phyloP scores from a whole-genome alignment of 2,113 vertebrate species.

The Andinoacara biseriatus region DNA sequence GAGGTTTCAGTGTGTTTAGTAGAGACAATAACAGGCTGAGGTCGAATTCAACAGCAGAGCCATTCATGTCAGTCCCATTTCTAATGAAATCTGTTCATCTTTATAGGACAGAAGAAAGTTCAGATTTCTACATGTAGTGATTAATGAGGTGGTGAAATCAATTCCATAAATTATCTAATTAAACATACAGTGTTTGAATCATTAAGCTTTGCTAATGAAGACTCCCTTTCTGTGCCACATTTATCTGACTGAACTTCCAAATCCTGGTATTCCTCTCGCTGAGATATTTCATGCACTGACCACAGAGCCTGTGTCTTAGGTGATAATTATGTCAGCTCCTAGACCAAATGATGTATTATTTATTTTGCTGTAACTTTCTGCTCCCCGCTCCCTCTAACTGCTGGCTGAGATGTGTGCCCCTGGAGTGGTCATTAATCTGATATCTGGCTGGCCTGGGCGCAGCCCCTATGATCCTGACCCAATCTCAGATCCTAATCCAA shows the following conservation, averaged over 20 bases:
- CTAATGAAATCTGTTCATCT: not conserved
- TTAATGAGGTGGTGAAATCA: not conserved
- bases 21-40: not conserved
- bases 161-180: not conserved
- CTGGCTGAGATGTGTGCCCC: constrained; percentile 79
- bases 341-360: constrained; percentile 84
- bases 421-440: constrained; percentile 85
- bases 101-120: not conserved
- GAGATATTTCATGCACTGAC: constrained; percentile 53
- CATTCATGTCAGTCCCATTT: no score
- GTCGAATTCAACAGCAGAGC: not conserved
- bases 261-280: constrained; percentile 40
- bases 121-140: not conserved
- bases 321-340: constrained; percentile 82
- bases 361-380: constrained; percentile 73
- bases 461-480: constrained; percentile 81
- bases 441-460: constrained; percentile 78
- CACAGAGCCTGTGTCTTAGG: constrained; percentile 70
- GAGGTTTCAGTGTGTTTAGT: not conserved
- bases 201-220: not conserved
- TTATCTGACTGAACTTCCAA: not conserved
- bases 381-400: constrained; percentile 67
- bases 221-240: not conserved
- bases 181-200: not conserved
- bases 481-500: constrained; percentile 85